Evolutionary conservation across 2,797 vertebrate species (phyloP).

Genomic region (Novumbra hubbsi): DNA sequence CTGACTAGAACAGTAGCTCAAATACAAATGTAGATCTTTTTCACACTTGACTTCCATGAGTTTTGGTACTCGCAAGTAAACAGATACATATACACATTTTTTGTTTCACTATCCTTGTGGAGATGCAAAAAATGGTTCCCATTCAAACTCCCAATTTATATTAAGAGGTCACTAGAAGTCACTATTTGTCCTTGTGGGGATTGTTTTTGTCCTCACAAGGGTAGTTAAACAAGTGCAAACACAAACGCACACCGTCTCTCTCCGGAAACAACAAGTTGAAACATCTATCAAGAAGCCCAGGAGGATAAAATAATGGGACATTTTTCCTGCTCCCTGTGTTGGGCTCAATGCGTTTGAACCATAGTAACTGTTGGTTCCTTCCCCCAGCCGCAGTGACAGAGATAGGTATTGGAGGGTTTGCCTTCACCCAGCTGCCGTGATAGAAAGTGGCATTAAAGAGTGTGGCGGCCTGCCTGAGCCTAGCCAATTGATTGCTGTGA

Average conservation of each 20-base stretch:
- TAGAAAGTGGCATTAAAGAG: slow-evolving; percentile 19
- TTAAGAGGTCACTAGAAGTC: too few species aligned
- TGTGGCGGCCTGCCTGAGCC: slow-evolving; percentile 4
- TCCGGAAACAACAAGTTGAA: neutral
- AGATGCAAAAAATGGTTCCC: too few species aligned
- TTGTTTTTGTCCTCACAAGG: too few species aligned
- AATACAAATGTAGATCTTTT: too few species aligned
- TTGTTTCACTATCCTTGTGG: too few species aligned
- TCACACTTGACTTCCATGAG: too few species aligned
- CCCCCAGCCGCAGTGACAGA: neutral
- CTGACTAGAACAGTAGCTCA: too few species aligned
- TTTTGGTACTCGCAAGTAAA: too few species aligned
- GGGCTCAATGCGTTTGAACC: slow-evolving; percentile 7
- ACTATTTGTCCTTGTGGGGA: too few species aligned
- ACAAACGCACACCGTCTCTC: neutral
- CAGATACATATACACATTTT: too few species aligned
- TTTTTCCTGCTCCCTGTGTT: neutral
- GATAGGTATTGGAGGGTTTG: neutral
- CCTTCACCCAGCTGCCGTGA: slow-evolving; percentile 25
- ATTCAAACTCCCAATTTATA: too few species aligned
- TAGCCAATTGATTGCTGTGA: slow-evolving; percentile 41
- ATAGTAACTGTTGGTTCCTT: too few species aligned
- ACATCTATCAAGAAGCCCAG: slow-evolving; percentile 9
- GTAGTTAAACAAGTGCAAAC: neutral
- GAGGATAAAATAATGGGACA: slow-evolving; percentile 10